phyloP scores from a whole-genome alignment of 2,888 invertebrate species.

The Sericinus montela region DNA sequence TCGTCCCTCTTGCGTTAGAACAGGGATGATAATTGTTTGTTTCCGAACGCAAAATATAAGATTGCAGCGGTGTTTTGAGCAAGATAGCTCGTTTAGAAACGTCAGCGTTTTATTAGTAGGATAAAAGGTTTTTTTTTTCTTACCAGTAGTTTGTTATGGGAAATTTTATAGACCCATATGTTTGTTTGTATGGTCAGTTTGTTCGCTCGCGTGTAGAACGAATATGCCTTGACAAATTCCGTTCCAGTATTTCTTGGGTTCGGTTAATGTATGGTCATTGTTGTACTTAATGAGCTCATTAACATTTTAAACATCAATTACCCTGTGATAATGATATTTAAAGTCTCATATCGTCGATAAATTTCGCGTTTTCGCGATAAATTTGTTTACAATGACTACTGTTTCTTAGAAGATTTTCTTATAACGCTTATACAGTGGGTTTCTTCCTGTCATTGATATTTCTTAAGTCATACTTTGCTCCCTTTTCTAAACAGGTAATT shows the following conservation, averaged over 20 bases:
- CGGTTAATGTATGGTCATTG: neutral
- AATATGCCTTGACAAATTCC: slow-evolving; percentile 4
- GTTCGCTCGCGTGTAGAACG: neutral
- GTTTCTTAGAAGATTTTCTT: too few species aligned
- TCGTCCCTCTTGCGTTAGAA: slow-evolving; percentile 19
- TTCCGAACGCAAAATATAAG: neutral
- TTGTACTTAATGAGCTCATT: neutral
- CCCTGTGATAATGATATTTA: neutral
- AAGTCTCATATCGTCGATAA: neutral
- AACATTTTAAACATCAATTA: neutral
- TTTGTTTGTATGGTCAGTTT: slow-evolving; percentile 9
- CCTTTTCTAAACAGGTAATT: too few species aligned
- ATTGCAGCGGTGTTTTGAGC: slow-evolving; percentile 25
- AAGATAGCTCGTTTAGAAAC: slow-evolving; percentile 33
- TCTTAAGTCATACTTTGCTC: too few species aligned
- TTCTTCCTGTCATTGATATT: too few species aligned
- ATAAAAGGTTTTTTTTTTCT: slow-evolving; percentile 40
- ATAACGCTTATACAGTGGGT: too few species aligned
- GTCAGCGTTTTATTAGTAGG: slow-evolving; percentile 49
- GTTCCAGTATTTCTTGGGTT: slow-evolving; percentile 1
- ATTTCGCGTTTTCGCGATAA: neutral
- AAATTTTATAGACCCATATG: slow-evolving; percentile 25
- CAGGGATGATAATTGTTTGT: slow-evolving; percentile 26
- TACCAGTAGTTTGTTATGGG: slow-evolving; percentile 29
- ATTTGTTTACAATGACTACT: neutral